Percentiles rank a stretch among this genome's conserved stretches.
phyloP scores from a whole-genome alignment of 1,140 invertebrate species.

The Drosophila lowei region DNA sequence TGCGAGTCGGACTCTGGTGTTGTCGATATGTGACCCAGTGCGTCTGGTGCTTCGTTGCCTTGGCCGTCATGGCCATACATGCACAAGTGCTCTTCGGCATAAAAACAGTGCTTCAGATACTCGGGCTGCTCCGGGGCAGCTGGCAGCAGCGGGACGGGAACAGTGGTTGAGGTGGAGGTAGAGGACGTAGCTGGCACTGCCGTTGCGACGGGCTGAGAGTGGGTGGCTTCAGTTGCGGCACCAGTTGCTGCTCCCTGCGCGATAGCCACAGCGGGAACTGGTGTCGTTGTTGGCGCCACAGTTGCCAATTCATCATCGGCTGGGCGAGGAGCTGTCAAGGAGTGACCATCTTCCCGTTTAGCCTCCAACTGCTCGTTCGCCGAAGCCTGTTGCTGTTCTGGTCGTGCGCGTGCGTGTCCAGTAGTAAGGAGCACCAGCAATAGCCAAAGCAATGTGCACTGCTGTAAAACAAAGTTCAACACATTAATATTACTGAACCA shows the following conservation, averaged over 20 bases:
- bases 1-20: neutral
- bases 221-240: neutral
- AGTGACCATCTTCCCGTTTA: neutral
- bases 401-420: constrained; percentile 42
- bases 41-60: neutral
- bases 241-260: neutral
- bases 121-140: constrained; percentile 50
- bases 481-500: neutral
- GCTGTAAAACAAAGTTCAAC: constrained; percentile 1
- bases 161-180: constrained; percentile 27
- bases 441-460: constrained; percentile 13
- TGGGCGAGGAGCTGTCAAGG: neutral
- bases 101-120: constrained; percentile 72
- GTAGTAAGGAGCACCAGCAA: constrained; percentile 27
- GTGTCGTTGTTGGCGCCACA: neutral
- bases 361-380: no score
- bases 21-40: neutral
- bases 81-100: constrained; percentile 73
- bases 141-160: neutral
- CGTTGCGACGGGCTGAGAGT: neutral
- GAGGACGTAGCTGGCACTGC: neutral
- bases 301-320: neutral
- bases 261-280: neutral
- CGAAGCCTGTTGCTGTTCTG: constrained; percentile 8
- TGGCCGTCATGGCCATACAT: constrained; percentile 37